Base-by-base conservation (phyloP, 2,113 vertebrate species). In the Pygoscelis antarcticus region DNA sequence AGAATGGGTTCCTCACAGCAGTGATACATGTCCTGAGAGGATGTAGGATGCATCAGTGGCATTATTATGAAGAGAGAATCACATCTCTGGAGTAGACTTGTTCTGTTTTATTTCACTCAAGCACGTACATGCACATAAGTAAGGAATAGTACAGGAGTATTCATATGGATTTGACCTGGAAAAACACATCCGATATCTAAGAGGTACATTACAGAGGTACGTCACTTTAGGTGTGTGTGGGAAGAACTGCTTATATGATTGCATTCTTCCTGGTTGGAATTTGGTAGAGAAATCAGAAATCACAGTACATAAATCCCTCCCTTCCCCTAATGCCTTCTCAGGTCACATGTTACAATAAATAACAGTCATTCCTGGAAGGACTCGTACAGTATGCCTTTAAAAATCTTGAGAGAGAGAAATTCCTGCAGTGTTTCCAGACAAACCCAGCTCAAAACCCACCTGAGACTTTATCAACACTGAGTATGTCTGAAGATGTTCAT, bases 81-180 rank as follows among this genome's bases (percentile, higher is more conserved):
- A 42, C 20, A 71, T 29, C 8, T 40, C 47, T 62, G 20, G 17
- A 46, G 10, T 6, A 46, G 23, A 38, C 11, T 13, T 54, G 6
- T 22, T 83, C 40, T 62, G 10, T 10, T 79, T 54, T 42, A 25
- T 55, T 47, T 83, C 17, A 42, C 3, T 7, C 16, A 57, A 6
- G 4, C 6, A 29, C 7, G 51, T 3, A 6, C 3, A 21, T 23
- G 4, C 17, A 54, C 4, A 11, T 9, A 7, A 52, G 13, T 49
- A 58, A 36, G 17, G 9, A 80, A n/a, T 8, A 8, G 3, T 51
- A 12, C 7, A 40, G 3, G 3, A 51, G 4, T 23, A 68, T 71
- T 66, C 13, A 36, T 21, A 42, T 15, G 22, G 17, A 64, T 40
- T 4, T 52, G 51, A 40, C 30, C 11, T 32, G 70, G 34, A 30